Evolutionary conservation across 2,113 vertebrate genomes (phyloP).

Genomic region (Erpornis zantholeuca): DNA sequence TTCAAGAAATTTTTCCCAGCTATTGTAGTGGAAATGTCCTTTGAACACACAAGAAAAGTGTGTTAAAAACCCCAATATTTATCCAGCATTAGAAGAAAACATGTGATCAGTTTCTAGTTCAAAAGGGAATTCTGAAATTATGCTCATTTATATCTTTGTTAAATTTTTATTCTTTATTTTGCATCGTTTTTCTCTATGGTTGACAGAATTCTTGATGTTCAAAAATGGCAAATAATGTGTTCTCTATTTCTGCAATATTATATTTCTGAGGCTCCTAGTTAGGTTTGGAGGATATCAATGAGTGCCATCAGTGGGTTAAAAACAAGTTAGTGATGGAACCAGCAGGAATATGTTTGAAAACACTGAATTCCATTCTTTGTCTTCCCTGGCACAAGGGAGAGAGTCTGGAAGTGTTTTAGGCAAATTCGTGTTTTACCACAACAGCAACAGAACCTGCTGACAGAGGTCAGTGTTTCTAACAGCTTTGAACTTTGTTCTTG

Average conservation of each 20-base stretch:
- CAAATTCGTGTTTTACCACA: neutral
- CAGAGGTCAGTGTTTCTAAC: neutral
- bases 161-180: neutral
- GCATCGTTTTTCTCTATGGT: neutral
- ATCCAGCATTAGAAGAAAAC: neutral
- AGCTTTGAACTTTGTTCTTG: neutral
- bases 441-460: neutral
- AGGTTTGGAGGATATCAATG: neutral
- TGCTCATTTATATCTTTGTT: neutral
- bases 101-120: rapidly evolving
- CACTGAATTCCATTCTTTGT: neutral
- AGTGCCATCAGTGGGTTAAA: neutral
- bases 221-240: neutral
- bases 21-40: neutral
- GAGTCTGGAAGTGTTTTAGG: neutral
- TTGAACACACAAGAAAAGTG: neutral
- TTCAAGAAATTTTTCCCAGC: neutral
- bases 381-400: neutral
- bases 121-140: neutral
- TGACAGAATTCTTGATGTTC: neutral
- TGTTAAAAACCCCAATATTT: neutral
- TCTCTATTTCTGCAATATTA: neutral
- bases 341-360: neutral
- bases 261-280: neutral
- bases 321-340: neutral